phyloP scores from a whole-genome alignment of 2,113 vertebrate species.

The Platysternon megacephalum region DNA sequence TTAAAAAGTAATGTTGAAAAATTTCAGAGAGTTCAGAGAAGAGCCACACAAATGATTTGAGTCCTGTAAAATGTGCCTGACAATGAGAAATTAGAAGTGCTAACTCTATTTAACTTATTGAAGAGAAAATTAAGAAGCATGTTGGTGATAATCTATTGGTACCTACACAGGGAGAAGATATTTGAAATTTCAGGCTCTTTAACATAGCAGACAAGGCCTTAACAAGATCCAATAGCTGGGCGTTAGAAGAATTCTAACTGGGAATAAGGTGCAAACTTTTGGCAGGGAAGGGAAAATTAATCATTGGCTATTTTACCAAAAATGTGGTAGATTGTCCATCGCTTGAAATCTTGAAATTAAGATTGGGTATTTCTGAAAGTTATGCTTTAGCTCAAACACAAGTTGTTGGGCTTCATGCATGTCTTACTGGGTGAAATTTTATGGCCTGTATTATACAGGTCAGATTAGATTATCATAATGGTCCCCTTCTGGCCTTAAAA shows the following conservation, averaged over 20 bases:
- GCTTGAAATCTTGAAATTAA: background rate
- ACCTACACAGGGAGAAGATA: background rate
- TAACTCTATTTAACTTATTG: background rate
- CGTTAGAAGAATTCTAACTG: background rate
- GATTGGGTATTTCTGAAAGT: background rate
- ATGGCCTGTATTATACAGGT: too few relatives aligned
- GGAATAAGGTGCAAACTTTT: background rate
- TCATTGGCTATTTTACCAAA: background rate
- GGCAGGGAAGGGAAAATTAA: background rate
- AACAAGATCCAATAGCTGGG: background rate
- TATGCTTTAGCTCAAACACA: background rate
- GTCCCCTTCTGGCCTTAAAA: too few relatives aligned
- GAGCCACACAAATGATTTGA: constrained; percentile 31
- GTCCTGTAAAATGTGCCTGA: background rate
- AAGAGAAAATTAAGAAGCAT: background rate
- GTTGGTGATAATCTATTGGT: background rate
- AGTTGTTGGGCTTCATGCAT: too few relatives aligned
- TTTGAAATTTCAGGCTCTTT: background rate
- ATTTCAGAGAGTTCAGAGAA: constrained; percentile 33
- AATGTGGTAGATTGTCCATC: background rate
- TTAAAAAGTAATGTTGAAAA: constrained; percentile 12
- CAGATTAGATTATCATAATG: too few relatives aligned
- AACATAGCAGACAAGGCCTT: background rate
- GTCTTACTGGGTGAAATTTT: too few relatives aligned
- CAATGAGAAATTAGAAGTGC: background rate